Evolutionary conservation across 2,113 vertebrate species (phyloP).

Genomic region (Callithrix jacchus): DNA sequence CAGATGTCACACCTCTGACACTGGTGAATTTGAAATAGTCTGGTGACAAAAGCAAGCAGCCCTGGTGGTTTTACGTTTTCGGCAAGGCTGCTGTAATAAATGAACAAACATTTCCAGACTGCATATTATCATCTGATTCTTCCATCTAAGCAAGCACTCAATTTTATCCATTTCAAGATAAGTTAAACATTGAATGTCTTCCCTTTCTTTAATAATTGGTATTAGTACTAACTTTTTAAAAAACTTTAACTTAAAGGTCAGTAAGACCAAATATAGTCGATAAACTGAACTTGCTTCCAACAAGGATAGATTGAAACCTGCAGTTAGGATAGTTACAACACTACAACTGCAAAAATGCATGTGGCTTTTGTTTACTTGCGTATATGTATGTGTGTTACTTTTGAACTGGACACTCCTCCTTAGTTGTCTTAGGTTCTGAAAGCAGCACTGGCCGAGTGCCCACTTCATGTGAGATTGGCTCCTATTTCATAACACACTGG

Average conservation of each 20-base stretch:
- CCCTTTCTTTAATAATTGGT: not conserved
- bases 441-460: not conserved
- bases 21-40: not conserved
- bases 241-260: not conserved
- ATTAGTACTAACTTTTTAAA: not conserved
- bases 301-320: not conserved
- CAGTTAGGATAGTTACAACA: not conserved
- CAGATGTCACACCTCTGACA: not conserved
- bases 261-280: not conserved
- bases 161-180: not conserved
- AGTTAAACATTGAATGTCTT: slow-evolving; percentile 31
- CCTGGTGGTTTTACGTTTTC: not conserved
- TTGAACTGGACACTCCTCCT: not conserved
- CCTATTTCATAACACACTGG: slow-evolving; percentile 50
- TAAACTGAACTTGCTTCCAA: not conserved
- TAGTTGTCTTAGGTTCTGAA: not conserved
- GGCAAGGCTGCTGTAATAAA: not conserved
- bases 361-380: not conserved
- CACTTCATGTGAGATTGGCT: not conserved
- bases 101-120: not conserved
- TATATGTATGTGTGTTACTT: not conserved
- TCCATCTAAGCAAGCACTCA: not conserved
- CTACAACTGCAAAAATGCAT: not conserved
- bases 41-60: not conserved
- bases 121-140: slow-evolving; percentile 20